Evolutionary conservation across 2,888 invertebrate species (phyloP).

Genomic region (Choristoneura rosaceana): DNA sequence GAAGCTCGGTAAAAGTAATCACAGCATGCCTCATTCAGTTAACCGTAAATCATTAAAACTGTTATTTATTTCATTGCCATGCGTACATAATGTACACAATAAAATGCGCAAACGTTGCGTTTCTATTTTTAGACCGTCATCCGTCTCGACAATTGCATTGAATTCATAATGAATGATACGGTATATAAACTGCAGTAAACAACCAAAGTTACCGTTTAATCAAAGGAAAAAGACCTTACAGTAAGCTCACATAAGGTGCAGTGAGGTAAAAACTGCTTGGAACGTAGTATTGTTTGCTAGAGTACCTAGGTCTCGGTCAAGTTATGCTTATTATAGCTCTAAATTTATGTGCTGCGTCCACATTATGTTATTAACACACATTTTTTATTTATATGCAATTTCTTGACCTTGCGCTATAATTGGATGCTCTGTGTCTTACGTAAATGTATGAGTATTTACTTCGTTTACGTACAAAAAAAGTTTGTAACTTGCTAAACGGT

Average conservation of each 20-base stretch:
- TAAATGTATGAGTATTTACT: background rate
- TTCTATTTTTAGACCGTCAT: conserved; percentile 16
- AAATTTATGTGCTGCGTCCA: background rate
- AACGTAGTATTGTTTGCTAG: conserved; percentile 7
- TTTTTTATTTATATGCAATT: background rate
- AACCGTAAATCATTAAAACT: background rate
- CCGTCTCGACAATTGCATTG: conserved; percentile 17
- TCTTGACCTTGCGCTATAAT: background rate
- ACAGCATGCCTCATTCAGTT: no score
- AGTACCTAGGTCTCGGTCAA: conserved; percentile 13
- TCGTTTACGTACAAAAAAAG: background rate
- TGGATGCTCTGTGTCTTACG: background rate
- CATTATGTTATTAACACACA: background rate
- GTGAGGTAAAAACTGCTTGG: background rate
- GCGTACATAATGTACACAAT: background rate
- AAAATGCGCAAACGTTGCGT: background rate
- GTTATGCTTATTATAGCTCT: background rate
- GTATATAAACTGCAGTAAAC: background rate
- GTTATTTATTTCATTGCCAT: background rate
- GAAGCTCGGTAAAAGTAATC: no score
- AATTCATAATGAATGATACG: conserved; percentile 13
- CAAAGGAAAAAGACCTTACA: background rate
- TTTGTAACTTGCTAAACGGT: no score
- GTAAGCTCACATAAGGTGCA: background rate
- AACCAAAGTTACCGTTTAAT: background rate